phyloP scores from a whole-genome alignment of 2,113 vertebrate genomes.

The Picathartes gymnocephalus region DNA sequence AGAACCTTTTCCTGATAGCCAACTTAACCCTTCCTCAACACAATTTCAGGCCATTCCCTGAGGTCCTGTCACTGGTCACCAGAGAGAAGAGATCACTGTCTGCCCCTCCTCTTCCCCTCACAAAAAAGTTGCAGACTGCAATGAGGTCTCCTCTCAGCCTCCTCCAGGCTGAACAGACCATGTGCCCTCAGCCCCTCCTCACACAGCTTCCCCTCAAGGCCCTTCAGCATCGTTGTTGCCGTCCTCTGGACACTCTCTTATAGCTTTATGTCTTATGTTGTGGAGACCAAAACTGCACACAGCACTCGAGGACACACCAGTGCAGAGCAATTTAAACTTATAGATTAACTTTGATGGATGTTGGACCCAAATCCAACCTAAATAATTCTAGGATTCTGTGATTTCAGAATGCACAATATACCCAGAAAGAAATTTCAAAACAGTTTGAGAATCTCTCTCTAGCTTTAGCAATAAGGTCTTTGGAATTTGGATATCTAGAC shows the following conservation, averaged over 20 bases:
- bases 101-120: neutral
- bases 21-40: neutral
- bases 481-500: neutral
- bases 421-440: neutral
- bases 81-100: neutral
- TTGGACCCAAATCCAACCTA: neutral
- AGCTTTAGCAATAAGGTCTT: neutral
- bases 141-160: neutral
- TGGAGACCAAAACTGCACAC: neutral
- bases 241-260: neutral
- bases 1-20: neutral
- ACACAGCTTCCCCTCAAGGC: neutral
- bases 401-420: neutral
- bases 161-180: neutral
- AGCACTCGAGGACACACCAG: neutral
- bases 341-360: neutral
- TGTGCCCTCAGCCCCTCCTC: neutral
- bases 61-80: neutral
- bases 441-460: neutral
- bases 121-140: rapidly evolving
- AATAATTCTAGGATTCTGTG: neutral
- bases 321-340: neutral
- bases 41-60: neutral
- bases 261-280: neutral
- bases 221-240: too few relatives aligned